Conservation (phyloP, 2,888 invertebrate species). For the Drosophila monieri region DNA sequence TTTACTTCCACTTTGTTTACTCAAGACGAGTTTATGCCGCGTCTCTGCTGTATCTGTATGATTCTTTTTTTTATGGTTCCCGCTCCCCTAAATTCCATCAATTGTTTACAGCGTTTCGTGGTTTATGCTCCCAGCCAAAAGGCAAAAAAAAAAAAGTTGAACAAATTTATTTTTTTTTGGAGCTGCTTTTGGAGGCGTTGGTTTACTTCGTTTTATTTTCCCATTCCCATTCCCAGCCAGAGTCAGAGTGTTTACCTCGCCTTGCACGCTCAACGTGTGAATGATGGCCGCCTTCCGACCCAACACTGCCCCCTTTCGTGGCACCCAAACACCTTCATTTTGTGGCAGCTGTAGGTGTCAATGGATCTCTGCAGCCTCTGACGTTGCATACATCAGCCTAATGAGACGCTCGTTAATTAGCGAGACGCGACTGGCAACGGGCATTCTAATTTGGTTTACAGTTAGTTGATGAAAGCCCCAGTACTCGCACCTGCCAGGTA, state of each 20-base stretch:
- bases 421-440: slow-evolving; percentile 28
- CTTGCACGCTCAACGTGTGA: slow-evolving; percentile 56
- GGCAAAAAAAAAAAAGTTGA: slow-evolving; percentile 13
- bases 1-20: slow-evolving; percentile 64
- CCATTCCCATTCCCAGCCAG: not conserved
- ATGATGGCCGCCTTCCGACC: slow-evolving; percentile 49
- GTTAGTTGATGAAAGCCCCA: slow-evolving; percentile 30
- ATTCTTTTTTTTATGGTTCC: slow-evolving; percentile 33
- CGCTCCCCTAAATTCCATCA: slow-evolving; percentile 32
- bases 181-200: slow-evolving; percentile 20
- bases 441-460: slow-evolving; percentile 48
- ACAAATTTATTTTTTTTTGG: slow-evolving; percentile 63
- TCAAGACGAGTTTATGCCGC: slow-evolving; percentile 37
- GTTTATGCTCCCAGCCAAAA: slow-evolving; percentile 58
- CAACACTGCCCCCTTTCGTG: not conserved
- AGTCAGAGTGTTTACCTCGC: slow-evolving; percentile 49
- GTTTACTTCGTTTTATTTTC: slow-evolving; percentile 25
- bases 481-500: slow-evolving; percentile 20
- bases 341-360: slow-evolving; percentile 48
- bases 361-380: slow-evolving; percentile 47
- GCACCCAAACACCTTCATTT: not conserved
- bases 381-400: slow-evolving; percentile 60
- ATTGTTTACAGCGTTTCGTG: slow-evolving; percentile 67
- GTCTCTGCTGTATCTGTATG: slow-evolving; percentile 7
- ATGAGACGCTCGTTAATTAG: slow-evolving; percentile 63